phyloP scores from a whole-genome alignment of 2,113 vertebrate genomes.

The Noctilio leporinus region DNA sequence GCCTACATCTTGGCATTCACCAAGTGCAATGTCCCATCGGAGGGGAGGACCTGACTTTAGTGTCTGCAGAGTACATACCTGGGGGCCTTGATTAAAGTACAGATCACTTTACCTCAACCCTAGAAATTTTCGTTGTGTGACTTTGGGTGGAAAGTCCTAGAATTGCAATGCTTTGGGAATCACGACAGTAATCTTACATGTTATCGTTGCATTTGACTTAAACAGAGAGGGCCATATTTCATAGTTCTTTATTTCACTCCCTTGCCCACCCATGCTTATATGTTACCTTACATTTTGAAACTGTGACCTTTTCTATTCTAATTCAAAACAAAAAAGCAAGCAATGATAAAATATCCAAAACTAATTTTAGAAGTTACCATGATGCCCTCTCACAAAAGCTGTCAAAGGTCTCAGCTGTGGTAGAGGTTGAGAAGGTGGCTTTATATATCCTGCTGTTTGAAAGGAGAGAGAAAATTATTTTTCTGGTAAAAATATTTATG shows the following conservation, averaged over 20 bases:
- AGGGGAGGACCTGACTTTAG: neutral
- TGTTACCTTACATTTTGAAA: neutral
- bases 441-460: neutral
- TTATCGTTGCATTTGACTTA: neutral
- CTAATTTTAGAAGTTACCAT: neutral
- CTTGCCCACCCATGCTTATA: neutral
- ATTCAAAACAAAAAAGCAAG: neutral
- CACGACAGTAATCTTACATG: neutral
- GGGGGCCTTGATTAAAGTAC: neutral
- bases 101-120: neutral
- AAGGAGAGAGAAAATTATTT: neutral
- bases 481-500: neutral
- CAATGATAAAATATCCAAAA: neutral
- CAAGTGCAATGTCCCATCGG: neutral
- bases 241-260: neutral
- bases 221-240: neutral
- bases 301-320: neutral
- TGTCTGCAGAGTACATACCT: neutral
- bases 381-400: neutral
- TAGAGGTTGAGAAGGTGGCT: neutral
- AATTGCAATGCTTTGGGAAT: neutral
- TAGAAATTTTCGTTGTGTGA: neutral
- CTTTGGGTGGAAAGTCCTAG: neutral
- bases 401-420: neutral
- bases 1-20: neutral